These are phyloP conservation scores for Meloidogyne floridensis DNA, from an alignment of 1,140 invertebrate species.

Conservation along the genomic window DNA sequence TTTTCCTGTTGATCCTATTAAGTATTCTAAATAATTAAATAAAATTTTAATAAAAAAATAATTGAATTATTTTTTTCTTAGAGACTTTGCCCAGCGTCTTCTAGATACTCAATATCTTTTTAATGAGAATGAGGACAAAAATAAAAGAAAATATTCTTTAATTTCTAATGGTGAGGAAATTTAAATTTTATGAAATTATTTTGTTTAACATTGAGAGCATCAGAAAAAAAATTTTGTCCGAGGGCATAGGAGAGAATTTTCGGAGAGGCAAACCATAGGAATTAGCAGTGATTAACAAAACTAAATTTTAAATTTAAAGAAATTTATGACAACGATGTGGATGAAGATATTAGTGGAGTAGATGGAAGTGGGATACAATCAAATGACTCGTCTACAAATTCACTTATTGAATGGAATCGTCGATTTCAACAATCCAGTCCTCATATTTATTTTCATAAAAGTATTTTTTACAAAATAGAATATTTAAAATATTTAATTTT, in stretches of 20 bases:
- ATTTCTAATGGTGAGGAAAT: background rate
- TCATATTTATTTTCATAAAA: background rate
- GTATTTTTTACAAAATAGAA: background rate
- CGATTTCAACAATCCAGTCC: background rate
- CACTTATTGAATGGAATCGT: conserved; percentile 3
- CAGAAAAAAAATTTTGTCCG: too few species aligned
- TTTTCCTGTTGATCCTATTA: background rate
- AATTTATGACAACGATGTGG: background rate
- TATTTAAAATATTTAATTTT: background rate
- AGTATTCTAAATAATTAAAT: background rate
- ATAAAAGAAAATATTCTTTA: background rate
- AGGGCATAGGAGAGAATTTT: too few species aligned
- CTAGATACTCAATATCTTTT: background rate
- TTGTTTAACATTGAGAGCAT: background rate
- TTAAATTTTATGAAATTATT: background rate
- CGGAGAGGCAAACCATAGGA: too few species aligned
- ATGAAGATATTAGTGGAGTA: background rate
- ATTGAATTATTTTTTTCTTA: too few species aligned
- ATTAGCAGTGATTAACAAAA: too few species aligned
- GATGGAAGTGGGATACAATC: background rate
- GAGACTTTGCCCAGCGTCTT: background rate
- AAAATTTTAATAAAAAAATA: too few species aligned
- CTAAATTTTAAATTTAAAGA: background rate
- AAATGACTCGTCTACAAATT: background rate
- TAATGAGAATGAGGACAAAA: background rate